phyloP scores from a whole-genome alignment of 2,113 vertebrate species.

The Tympanuchus pallidicinctus region DNA sequence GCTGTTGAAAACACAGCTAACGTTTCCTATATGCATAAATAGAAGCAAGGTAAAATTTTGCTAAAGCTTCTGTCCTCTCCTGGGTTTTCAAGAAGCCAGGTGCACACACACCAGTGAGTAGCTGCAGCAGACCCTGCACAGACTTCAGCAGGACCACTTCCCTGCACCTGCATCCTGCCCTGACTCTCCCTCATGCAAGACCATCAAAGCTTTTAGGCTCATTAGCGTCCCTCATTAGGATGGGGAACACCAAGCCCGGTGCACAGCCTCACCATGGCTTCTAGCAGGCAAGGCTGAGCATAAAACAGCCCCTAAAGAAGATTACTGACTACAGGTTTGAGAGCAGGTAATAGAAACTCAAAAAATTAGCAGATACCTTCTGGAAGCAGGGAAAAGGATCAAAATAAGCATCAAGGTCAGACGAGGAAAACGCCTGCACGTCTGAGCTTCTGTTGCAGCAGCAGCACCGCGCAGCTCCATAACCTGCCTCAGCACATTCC shows the following conservation, averaged over 20 bases:
- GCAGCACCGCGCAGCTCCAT: neutral
- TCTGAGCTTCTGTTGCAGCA: accelerated
- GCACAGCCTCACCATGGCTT: neutral
- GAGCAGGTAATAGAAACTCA: neutral
- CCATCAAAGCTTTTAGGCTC: neutral
- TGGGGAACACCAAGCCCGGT: accelerated
- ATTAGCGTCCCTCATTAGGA: neutral
- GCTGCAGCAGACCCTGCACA: neutral
- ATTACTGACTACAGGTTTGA: neutral
- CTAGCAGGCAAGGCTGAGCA: accelerated
- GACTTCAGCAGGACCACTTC: neutral
- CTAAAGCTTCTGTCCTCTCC: neutral
- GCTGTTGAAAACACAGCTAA: neutral
- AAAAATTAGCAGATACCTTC: neutral
- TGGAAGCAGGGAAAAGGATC: neutral
- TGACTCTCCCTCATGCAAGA: accelerated
- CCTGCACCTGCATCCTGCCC: too few relatives aligned
- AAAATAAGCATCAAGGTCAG: neutral
- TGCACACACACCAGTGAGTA: accelerated
- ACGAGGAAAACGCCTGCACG: accelerated
- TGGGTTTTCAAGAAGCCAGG: neutral
- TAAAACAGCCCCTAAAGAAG: neutral
- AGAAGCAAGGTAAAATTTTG: neutral
- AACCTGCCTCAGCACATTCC: neutral
- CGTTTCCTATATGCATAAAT: accelerated